These are phyloP conservation scores for Corythaixoides concolor DNA, from an alignment of 2,113 vertebrate species.

Conservation along the genomic window DNA sequence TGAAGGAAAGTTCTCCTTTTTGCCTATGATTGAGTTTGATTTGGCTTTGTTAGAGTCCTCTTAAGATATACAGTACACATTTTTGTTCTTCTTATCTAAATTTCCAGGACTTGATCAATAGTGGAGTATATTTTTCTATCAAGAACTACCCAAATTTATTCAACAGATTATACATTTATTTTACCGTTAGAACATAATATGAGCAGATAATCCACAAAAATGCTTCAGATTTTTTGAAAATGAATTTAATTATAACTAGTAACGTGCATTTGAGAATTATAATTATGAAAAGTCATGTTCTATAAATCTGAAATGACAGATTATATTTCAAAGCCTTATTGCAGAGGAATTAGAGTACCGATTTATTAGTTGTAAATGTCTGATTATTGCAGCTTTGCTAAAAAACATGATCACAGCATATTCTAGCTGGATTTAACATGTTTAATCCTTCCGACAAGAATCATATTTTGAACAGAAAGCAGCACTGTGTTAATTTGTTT, in stretches of 20 bases:
- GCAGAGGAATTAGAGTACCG: conserved; percentile 75
- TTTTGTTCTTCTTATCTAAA: conserved; percentile 65
- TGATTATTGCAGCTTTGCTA: conserved; percentile 79
- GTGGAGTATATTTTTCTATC: conserved; percentile 41
- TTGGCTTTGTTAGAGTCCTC: conserved; percentile 42
- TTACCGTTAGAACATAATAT: conserved; percentile 67
- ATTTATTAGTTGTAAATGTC: conserved; percentile 83
- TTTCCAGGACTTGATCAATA: conserved; percentile 66
- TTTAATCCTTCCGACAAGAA: conserved; percentile 75
- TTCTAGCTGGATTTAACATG: conserved; percentile 70
- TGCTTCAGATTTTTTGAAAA: conserved; percentile 74
- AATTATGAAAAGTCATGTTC: conserved; percentile 79
- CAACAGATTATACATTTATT: conserved; percentile 77
- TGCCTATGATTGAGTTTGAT: conserved; percentile 33
- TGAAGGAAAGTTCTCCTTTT: conserved; percentile 26
- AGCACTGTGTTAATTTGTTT: conserved; percentile 74
- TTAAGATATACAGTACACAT: conserved; percentile 34
- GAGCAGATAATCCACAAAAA: conserved; percentile 76
- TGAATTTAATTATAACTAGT: conserved; percentile 81
- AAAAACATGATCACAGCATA: conserved; percentile 66
- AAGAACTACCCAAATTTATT: conserved; percentile 69
- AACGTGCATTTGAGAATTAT: conserved; percentile 74
- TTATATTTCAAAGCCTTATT: conserved; percentile 82
- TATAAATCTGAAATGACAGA: conserved; percentile 78
- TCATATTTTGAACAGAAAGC: conserved; percentile 65